Percentiles rank a stretch among this genome's conserved stretches.
These are phyloP conservation scores for Ormia ochracea DNA, from an alignment of 2,888 invertebrate species.

Conservation along the genomic window DNA sequence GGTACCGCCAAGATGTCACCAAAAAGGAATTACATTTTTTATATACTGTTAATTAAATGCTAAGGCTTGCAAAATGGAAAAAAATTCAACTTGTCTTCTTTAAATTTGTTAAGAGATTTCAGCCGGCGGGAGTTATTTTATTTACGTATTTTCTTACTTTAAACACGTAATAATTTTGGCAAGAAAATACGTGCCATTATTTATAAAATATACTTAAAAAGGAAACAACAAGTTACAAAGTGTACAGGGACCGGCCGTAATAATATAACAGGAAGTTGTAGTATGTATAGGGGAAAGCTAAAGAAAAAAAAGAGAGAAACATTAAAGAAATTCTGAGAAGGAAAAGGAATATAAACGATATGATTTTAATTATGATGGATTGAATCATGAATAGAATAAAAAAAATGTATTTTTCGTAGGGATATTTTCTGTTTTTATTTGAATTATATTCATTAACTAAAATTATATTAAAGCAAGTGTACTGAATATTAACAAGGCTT, in stretches of 20 bases:
- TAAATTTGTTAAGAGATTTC: background rate
- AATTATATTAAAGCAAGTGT: too few species aligned
- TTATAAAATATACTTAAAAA: too few species aligned
- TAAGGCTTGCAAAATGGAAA: background rate
- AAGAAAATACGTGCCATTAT: background rate
- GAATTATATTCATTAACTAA: too few species aligned
- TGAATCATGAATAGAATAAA: background rate
- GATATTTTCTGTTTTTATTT: background rate
- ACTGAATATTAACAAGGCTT: too few species aligned
- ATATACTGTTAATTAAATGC: background rate
- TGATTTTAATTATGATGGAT: conserved; percentile 50
- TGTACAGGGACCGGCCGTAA: too few species aligned
- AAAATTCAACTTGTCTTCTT: background rate
- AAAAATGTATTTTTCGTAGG: background rate
- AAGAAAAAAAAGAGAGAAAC: background rate
- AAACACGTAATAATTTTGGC: background rate
- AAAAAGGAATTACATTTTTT: background rate
- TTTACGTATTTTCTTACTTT: background rate
- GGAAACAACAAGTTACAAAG: background rate
- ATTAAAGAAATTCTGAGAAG: background rate
- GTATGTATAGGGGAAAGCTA: background rate
- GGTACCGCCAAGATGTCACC: too few species aligned
- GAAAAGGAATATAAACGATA: conserved; percentile 33
- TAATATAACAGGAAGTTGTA: background rate
- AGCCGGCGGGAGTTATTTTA: background rate